Evolutionary conservation across 1,140 invertebrate genomes (phyloP), one percentile per base, ranked within the genome.

Genomic region (Schlechtendalia chinensis): DNA sequence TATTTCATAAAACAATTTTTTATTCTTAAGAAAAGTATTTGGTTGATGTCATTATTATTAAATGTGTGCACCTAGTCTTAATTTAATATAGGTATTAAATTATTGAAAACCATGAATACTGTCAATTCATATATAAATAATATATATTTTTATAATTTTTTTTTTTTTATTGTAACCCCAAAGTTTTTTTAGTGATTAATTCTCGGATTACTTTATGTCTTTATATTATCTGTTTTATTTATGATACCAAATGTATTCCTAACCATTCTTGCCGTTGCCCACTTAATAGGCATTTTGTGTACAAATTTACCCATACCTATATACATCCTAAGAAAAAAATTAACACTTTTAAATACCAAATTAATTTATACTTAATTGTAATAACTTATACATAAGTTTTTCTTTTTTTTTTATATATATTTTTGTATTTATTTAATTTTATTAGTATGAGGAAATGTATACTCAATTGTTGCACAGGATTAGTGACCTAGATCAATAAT

Each of bases 401-500:
- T 65, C n/a, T n/a, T n/a, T 65, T 65, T 67, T 24, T 72, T 12
- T 54, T n/a, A 29, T 50, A 54, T 39, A 72, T 54, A 53, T 72
- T 58, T 59, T 58, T 58, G n/a, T 77, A 58, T 58, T 75, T 45
- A 50, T 58, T 75, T 58, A 22, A n/a, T 74, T 74, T 4, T n/a
- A 54, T 74, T 74, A 74, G 29, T 58, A n/a, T 58, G 39, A 75
- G 45, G 45, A 45, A 75, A 77, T 50, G 14, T 59, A 16, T 72
- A 75, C n/a, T 77, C n/a, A 24, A 59, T 19, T n/a, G n/a, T 77
- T 5, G 22, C 54, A 58, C 39, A 59, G 32, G n/a, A 39, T 59
- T 77, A 77, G 72, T 17, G 29, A 24, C 54, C n/a, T 58, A 59
- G 54, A 77, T 59, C 72, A 72, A 72, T 59, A 77, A 77, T 75